Evolutionary conservation across 2,113 vertebrate genomes (phyloP), one percentile per base, ranked within the genome.

Genomic region (Accipiter virgatus): DNA sequence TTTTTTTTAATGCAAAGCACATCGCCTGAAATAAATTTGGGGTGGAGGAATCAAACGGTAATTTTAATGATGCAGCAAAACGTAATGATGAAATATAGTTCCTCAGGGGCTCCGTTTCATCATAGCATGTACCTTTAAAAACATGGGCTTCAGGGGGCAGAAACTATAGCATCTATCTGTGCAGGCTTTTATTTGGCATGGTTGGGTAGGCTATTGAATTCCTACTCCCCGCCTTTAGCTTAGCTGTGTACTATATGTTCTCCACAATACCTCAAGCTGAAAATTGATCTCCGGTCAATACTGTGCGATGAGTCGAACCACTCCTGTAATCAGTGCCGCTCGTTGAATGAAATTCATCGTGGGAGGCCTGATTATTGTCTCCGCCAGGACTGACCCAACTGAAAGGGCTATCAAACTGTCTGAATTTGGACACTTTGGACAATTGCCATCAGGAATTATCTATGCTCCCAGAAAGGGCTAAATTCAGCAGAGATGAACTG

Each of bases 281-380:
- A 97, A 97, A 98, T 94, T 97, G 97, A 97, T 98, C 95, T 96
- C 50, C 3, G 42, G 80, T 97, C 97, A 93, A 90, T 94, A 96
- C 52, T 22, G 81, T 80, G 90, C 55, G 85, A 88, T 90, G 96
- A 94, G 96, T 97, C 4, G 11, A 94, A 66, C 72, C 71, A 19
- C 86, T 97, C 58, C 61, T 8, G 11, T 94, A 83, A 95, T 95
- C 88, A 93, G 85, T 40, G 6, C 70, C 0, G 6, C 88, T 97
- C 16, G 19, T 25, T 95, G 95, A 98, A 96, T 98, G 93, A 91
- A 97, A 91, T 81, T 95, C 86, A 2, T 95, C 8, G 3, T 85
- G 92, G 95, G 92, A 96, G 91, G 86, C 78, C 94, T 97, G 96
- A 93, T 97, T 92, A 88, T 94, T 92, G 63, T 96, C 93, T 97